Base-by-base conservation (phyloP, 2,888 invertebrate species). In the Cenopis cana region DNA sequence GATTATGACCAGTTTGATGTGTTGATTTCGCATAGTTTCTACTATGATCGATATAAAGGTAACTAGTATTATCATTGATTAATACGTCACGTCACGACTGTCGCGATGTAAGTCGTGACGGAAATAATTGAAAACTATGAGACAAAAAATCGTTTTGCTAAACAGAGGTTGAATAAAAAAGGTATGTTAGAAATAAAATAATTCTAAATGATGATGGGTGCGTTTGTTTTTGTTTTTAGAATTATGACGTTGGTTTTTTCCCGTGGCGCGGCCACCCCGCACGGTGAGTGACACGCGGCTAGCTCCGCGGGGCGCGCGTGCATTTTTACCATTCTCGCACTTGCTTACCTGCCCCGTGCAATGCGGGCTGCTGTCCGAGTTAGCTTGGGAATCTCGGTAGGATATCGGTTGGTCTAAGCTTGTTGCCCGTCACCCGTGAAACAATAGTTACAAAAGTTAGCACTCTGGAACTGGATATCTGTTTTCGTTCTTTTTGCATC, bases 321-420 rank as follows among this genome's bases (percentile, higher is more conserved):
- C 84, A 85, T 88, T 88, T 89, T 88, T 87, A 85, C 85, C 86
- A 87, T 89, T 88, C 88, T 85, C 85, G 81, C 83, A 83, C 84
- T 83, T 75, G 78, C 79, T 82, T 88, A 87, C 87, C 85, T 89
- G 85, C 73, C 77, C 67, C 71, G 50, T 52, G 64, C 50, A 14
- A 50, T 36, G 62, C 50, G 29, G 59, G 49, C 50, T 29, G 50
- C 64, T 54, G 52, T 52, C 54, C 38, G 54, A 24, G 11, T 54
- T 20, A 38, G 52, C n/a, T n/a, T 38, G 36, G n/a, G 38, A 36
- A 20, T 54, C 54, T 54, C n/a, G 18, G 36, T 24, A 29, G n/a
- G 60, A 60, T 60, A 46, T 60, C 29, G 24, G 11, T 46, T 46
- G 20, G 46, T 60, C 46, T 60, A 46, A 29, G 52, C 36, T n/a